Base-by-base conservation (phyloP, 2,888 invertebrate genomes). In the Melikaiella ostensackeni region DNA sequence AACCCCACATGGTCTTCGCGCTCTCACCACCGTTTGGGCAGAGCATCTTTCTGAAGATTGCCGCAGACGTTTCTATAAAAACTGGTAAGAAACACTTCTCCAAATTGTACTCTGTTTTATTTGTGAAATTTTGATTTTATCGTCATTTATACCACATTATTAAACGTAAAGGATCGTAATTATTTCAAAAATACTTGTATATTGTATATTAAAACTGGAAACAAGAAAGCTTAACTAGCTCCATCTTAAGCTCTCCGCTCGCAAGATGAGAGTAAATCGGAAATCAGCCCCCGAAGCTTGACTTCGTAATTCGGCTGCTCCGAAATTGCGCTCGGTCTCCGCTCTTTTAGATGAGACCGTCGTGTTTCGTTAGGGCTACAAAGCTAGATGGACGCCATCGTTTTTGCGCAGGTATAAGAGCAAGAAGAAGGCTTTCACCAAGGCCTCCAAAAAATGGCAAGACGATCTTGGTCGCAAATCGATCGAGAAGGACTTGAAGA, bases 391-490 rank as follows among this genome's bases (percentile, higher is more conserved):
- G 88, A 82, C 77, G 80, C 79, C 81, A 83, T 84, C 84, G 79
- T 73, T 87, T 88, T 81, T 88, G 80, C 75, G 83, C 92, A 99
- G 99, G 99, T 99, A 98, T 94, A 97, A 98, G 93, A 98, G 98
- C 93, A 98, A 99, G 96, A 99, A 99, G 97, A 99, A 99, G 98
- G 99, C 99, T 83, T 99, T 99, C 93, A 97, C 98, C 85, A 99
- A 99, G 93, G 95, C 98, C 82, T 96, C 97, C 91, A 99, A 99
- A 94, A 99, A 99, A 92, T 99, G 99, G 99, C 96, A 97, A 88
- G 99, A 99, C 93, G 97, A 98, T 88, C 94, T 97, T 86, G 99
- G 99, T 79, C 97, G 97, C 92, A 98, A 98, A 93, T 97, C 98
- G 83, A 99, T 99, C 92, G 98, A 99, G 88, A 96, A 96, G 86